Evolutionary conservation across 2,113 vertebrate species (phyloP).

Genomic region (Nannobrachium achirus): DNA sequence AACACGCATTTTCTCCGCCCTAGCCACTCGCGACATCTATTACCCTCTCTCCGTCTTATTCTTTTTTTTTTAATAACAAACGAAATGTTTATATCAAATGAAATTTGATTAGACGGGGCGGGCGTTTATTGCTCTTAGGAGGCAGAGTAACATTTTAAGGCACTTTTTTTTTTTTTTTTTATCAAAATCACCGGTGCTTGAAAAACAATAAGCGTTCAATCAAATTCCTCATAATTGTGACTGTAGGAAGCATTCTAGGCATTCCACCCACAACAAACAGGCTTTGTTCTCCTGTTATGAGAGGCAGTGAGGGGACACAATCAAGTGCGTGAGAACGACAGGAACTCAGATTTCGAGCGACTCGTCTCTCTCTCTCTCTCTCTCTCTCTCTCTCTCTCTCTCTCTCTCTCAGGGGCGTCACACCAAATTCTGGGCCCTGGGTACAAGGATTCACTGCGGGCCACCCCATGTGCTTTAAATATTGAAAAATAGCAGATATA

Average conservation of each 20-base stretch:
- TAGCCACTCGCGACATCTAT: conserved; percentile 45
- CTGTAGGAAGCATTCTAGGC: conserved; percentile 80
- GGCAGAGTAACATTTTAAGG: conserved; percentile 64
- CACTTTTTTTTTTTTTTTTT: conserved; percentile 58
- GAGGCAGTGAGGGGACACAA: conserved; percentile 79
- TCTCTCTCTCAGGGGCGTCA: too few relatives aligned
- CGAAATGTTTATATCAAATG: conserved; percentile 73
- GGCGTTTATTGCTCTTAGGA: conserved; percentile 68
- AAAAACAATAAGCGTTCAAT: conserved; percentile 83
- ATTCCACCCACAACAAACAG: conserved; percentile 87
- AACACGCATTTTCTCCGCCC: conserved; percentile 50
- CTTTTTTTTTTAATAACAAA: conserved; percentile 57
- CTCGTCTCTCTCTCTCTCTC: conserved; percentile 64
- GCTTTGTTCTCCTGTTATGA: conserved; percentile 83
- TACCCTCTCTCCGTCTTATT: conserved; percentile 26
- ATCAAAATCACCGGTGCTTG: conserved; percentile 75
- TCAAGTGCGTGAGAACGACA: conserved; percentile 85
- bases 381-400: conserved; percentile 15
- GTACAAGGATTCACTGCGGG: too few relatives aligned
- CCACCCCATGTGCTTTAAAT: too few relatives aligned
- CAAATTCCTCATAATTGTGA: conserved; percentile 80
- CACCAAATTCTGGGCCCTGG: too few relatives aligned
- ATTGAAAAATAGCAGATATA: too few relatives aligned
- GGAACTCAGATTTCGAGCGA: conserved; percentile 90
- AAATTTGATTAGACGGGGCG: conserved; percentile 67